phyloP scores from a whole-genome alignment of 2,888 invertebrate genomes.

The Mesodorylaimus sp. region DNA sequence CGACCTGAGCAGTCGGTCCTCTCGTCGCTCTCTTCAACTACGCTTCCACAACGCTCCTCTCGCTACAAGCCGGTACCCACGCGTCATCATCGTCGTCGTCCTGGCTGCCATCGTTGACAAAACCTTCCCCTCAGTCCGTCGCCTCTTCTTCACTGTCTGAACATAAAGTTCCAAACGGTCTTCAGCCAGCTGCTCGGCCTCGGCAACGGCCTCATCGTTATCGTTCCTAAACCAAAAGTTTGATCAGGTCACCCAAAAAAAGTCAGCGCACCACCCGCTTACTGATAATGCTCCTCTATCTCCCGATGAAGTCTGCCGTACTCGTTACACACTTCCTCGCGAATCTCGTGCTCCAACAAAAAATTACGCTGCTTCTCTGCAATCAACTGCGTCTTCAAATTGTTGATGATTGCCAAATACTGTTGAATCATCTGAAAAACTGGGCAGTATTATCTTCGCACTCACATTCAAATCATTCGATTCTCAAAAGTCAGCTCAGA shows the following conservation, averaged over 20 bases:
- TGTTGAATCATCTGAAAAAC: not conserved
- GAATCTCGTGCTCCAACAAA: not conserved
- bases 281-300: not conserved
- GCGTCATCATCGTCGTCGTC: not conserved
- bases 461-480: too few relatives aligned
- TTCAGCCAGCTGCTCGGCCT: constrained; percentile 1
- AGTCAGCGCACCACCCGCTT: not conserved
- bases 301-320: not conserved
- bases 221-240: not conserved
- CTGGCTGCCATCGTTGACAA: not conserved
- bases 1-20: too few relatives aligned
- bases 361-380: constrained; percentile 4
- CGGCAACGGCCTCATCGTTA: not conserved
- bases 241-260: not conserved
- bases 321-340: constrained; percentile 5
- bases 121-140: not conserved
- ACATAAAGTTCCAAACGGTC: constrained; percentile 5
- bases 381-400: not conserved
- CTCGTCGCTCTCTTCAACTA: too few relatives aligned
- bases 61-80: constrained; percentile 1
- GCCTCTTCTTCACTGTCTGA: not conserved
- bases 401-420: not conserved
- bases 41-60: too few relatives aligned
- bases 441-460: not conserved
- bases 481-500: too few relatives aligned